Conservation (phyloP, 2,888 invertebrate genomes). For the Synergus gifuensis region DNA sequence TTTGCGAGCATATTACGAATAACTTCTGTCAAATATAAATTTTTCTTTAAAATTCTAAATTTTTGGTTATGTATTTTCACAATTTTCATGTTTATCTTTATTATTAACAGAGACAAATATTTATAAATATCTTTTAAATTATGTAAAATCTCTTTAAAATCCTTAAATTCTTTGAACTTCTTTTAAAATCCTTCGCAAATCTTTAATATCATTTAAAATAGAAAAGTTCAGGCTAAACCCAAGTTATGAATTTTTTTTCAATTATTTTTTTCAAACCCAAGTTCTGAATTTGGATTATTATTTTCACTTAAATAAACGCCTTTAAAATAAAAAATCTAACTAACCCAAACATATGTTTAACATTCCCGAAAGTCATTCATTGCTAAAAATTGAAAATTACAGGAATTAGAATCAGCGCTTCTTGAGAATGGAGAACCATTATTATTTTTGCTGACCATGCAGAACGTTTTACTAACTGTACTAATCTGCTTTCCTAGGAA, state of each 20-base stretch:
- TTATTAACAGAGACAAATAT: background rate
- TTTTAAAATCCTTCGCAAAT: no score
- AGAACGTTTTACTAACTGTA: conserved; percentile 1
- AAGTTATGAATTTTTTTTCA: no score
- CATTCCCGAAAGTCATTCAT: background rate
- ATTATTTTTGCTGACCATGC: background rate
- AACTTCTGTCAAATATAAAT: background rate
- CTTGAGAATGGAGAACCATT: background rate
- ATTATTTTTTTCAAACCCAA: no score
- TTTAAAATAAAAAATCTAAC: background rate
- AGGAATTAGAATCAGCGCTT: background rate
- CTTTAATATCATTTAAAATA: no score
- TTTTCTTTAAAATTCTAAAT: background rate
- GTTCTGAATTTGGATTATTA: no score
- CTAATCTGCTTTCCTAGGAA: conserved; percentile 20
- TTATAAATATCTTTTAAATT: no score
- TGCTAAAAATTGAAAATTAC: background rate
- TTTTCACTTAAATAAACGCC: background rate
- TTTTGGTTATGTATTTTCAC: background rate
- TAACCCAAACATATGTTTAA: background rate
- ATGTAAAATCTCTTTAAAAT: no score
- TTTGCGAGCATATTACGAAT: background rate
- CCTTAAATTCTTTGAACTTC: no score
- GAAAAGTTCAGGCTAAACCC: no score
- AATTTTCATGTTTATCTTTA: background rate